phyloP scores from a whole-genome alignment of 2,797 vertebrate species.

The Chelmon rostratus region DNA sequence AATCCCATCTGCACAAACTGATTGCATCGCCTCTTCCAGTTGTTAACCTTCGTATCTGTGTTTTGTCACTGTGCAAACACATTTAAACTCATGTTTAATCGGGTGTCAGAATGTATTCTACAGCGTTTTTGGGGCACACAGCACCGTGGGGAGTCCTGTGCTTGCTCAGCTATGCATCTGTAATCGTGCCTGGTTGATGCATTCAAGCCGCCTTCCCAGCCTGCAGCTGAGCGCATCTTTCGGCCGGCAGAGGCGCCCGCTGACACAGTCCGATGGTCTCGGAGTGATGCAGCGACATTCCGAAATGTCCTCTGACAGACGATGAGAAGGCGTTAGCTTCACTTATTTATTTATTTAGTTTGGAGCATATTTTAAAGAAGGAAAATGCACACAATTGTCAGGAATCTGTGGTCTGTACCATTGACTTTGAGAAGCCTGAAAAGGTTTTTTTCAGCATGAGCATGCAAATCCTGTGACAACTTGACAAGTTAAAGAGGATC shows the following conservation, averaged over 20 bases:
- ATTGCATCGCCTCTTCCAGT: neutral
- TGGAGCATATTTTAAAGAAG: neutral
- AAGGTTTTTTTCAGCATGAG: constrained; percentile 24
- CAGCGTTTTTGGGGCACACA: neutral
- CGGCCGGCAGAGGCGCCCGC: neutral
- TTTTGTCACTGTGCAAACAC: neutral
- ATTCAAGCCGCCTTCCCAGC: neutral
- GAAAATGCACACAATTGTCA: constrained; percentile 12
- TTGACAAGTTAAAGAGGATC: constrained; percentile 27
- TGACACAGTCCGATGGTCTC: constrained; percentile 14
- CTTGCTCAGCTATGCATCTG: constrained; percentile 33
- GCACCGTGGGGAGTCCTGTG: constrained; percentile 21
- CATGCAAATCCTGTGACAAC: constrained; percentile 33
- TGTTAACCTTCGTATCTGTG: neutral
- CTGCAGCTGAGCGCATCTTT: constrained; percentile 13
- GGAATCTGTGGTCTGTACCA: constrained; percentile 6
- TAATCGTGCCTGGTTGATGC: constrained; percentile 10
- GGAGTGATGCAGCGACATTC: neutral
- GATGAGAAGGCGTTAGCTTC: constrained; percentile 1
- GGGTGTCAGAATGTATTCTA: constrained; percentile 23
- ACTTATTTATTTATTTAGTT: constrained; percentile 18
- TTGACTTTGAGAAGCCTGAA: constrained; percentile 34
- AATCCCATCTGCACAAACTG: neutral
- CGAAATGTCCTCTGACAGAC: constrained; percentile 1
- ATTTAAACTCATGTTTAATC: constrained; percentile 3